Evolutionary conservation across 2,797 vertebrate species (phyloP).

Genomic region (Linurgus olivaceus): DNA sequence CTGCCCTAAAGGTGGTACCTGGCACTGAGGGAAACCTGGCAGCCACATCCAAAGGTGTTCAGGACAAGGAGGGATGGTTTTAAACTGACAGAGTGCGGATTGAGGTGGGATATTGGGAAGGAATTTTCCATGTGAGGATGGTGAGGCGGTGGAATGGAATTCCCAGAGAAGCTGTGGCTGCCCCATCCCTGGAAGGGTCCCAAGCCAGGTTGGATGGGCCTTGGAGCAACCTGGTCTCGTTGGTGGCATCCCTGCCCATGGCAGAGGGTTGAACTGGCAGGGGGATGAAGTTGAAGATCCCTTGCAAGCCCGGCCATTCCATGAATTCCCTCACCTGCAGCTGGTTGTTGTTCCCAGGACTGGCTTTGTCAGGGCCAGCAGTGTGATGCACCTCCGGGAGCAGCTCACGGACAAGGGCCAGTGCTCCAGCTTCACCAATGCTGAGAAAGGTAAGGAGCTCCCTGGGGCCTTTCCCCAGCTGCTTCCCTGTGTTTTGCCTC

Average conservation of each 20-base stretch:
- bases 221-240: neutral
- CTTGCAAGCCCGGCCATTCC: neutral
- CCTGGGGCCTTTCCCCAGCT: neutral
- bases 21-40: neutral
- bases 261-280: no score
- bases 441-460: conserved; percentile 83
- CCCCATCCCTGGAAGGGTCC: neutral
- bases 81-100: fast-evolving
- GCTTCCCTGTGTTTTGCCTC: neutral
- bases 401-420: conserved; percentile 83
- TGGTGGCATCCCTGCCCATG: neutral
- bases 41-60: neutral
- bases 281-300: neutral
- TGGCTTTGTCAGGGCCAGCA: conserved; percentile 81
- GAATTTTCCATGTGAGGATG: neutral
- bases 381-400: conserved; percentile 87
- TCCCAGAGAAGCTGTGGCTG: neutral
- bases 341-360: conserved; percentile 67
- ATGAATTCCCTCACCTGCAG: neutral
- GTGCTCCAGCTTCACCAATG: conserved; percentile 85
- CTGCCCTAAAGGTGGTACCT: neutral
- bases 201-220: fast-evolving
- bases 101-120: neutral
- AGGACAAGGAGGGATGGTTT: neutral
- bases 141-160: neutral